Conservation (phyloP, 2,113 vertebrate genomes). For the Hippoglossus stenolepis region DNA sequence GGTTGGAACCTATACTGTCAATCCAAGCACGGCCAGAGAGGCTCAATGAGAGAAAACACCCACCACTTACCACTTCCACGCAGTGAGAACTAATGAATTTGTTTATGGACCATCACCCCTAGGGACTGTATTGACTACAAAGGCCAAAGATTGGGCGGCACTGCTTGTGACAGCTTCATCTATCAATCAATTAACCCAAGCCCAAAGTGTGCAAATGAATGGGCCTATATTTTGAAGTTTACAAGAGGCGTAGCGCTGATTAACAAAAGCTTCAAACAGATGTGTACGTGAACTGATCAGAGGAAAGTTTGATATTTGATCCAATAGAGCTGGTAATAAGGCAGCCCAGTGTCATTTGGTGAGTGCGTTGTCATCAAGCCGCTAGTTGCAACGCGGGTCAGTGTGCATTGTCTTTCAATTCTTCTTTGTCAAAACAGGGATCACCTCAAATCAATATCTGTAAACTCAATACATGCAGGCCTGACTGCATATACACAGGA, state of each 20-base stretch:
- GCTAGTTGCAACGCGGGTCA: constrained; percentile 55
- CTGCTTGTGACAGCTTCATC: constrained; percentile 60
- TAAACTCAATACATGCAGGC: constrained; percentile 36
- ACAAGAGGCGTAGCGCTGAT: constrained; percentile 19
- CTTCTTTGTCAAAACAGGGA: constrained; percentile 49
- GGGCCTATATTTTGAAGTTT: constrained; percentile 1
- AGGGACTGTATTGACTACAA: constrained; percentile 46
- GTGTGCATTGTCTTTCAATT: constrained; percentile 65
- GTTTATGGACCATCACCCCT: constrained; percentile 55
- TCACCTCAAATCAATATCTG: constrained; percentile 50
- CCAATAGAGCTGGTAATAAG: constrained; percentile 35
- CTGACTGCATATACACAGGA: constrained; percentile 10
- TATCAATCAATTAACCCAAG: constrained; percentile 60
- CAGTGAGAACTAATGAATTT: constrained; percentile 65
- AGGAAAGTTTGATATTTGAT: constrained; percentile 9
- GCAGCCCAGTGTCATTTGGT: constrained; percentile 37
- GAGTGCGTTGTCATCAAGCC: constrained; percentile 47
- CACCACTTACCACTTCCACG: constrained; percentile 43
- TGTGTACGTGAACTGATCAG: not conserved
- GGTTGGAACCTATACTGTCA: constrained; percentile 40
- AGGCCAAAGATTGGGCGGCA: constrained; percentile 45
- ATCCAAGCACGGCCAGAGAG: constrained; percentile 28
- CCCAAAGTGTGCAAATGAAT: constrained; percentile 30
- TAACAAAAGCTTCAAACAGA: not conserved
- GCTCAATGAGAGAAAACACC: constrained; percentile 44